Percentiles rank a stretch among this genome's conserved stretches.
phyloP scores from a whole-genome alignment of 1,140 invertebrate genomes.

The Notospermus geniculatus region DNA sequence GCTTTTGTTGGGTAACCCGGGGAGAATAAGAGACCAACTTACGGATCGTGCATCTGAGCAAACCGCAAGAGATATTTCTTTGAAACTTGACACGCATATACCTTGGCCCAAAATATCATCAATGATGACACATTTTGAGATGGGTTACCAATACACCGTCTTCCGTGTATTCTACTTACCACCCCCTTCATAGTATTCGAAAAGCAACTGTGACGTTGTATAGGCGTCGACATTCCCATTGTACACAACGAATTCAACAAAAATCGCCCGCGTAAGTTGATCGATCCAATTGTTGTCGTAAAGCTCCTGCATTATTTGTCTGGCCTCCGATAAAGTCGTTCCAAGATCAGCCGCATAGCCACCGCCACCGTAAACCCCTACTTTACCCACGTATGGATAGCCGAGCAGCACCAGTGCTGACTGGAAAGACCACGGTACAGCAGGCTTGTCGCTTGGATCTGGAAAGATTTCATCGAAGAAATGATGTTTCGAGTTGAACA shows the following conservation, averaged over 20 bases:
- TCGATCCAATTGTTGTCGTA: slow-evolving; percentile 55
- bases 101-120: too few species aligned
- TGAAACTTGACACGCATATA: too few species aligned
- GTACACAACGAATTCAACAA: slow-evolving; percentile 58
- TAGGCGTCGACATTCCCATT: slow-evolving; percentile 43
- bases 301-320: slow-evolving; percentile 38
- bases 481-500: too few species aligned
- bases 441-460: neutral
- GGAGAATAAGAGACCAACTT: too few species aligned
- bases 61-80: too few species aligned
- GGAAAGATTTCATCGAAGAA: too few species aligned
- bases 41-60: too few species aligned
- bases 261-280: slow-evolving; percentile 52
- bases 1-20: too few species aligned
- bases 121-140: too few species aligned
- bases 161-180: too few species aligned
- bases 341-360: slow-evolving; percentile 54
- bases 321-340: slow-evolving; percentile 38
- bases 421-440: neutral
- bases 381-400: slow-evolving; percentile 26
- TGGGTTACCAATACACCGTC: too few species aligned
- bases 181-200: slow-evolving; percentile 56
- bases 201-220: slow-evolving; percentile 8
- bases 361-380: slow-evolving; percentile 54
- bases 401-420: neutral